Percentiles rank a stretch among this genome's conserved stretches.
Conservation (phyloP, 2,113 vertebrate genomes). For the Gila orcuttii region DNA sequence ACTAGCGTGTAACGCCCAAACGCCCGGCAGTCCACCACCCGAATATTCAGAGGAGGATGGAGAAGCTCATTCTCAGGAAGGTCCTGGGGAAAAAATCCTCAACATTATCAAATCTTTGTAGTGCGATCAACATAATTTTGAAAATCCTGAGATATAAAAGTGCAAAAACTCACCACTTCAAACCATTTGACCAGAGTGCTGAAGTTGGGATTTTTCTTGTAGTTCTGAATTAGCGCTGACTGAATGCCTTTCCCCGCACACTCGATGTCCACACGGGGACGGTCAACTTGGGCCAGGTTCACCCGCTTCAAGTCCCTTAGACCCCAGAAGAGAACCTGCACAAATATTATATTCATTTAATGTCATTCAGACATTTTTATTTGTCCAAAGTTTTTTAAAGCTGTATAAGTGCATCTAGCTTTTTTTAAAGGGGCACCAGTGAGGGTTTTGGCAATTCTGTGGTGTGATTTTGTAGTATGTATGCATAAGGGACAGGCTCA, state of each 20-base stretch:
- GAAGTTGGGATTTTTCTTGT: slow-evolving; percentile 99
- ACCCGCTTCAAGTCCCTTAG: slow-evolving; percentile 94
- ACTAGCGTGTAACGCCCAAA: slow-evolving; percentile 96
- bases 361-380: neutral
- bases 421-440: too few species aligned
- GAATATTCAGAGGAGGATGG: slow-evolving; percentile 95
- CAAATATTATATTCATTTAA: neutral
- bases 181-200: slow-evolving; percentile 98
- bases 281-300: slow-evolving; percentile 93
- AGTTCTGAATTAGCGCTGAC: slow-evolving; percentile 93
- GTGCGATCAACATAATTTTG: neutral
- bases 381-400: too few species aligned
- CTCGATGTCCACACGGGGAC: slow-evolving; percentile 95
- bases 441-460: neutral
- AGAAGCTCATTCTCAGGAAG: slow-evolving; percentile 96
- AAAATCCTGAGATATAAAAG: neutral
- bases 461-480: neutral
- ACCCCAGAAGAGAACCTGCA: slow-evolving; percentile 95
- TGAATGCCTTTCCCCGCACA: slow-evolving; percentile 93
- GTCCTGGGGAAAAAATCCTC: slow-evolving; percentile 74
- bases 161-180: slow-evolving; percentile 87
- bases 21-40: slow-evolving; percentile 94
- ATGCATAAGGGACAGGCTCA: neutral
- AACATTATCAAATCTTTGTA: neutral
- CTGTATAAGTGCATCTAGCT: too few species aligned